phyloP scores from a whole-genome alignment of 1,140 invertebrate genomes.

The Babylonia areolata region DNA sequence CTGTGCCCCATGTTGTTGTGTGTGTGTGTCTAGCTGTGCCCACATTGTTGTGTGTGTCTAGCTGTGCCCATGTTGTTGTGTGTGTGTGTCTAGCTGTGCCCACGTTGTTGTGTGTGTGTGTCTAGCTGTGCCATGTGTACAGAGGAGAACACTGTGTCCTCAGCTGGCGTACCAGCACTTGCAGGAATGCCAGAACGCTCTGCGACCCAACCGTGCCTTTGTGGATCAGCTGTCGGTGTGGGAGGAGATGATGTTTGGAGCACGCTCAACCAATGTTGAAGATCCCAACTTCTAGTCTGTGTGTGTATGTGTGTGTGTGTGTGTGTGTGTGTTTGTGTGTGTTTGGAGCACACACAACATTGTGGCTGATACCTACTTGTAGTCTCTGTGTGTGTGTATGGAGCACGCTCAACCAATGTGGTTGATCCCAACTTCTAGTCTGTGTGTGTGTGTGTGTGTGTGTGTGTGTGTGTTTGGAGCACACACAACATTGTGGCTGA shows the following conservation, averaged over 20 bases:
- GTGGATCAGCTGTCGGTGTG: constrained; percentile 66
- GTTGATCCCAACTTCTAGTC: background rate
- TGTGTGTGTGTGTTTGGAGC: no score
- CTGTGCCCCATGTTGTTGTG: no score
- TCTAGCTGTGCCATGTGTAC: no score
- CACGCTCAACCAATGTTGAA: constrained; percentile 57
- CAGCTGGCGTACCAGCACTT: constrained; percentile 70
- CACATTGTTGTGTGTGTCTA: no score
- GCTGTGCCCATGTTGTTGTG: no score
- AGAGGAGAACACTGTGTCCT: no score
- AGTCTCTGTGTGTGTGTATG: constrained; percentile 13
- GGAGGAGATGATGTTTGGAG: constrained; percentile 60
- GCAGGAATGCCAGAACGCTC: constrained; percentile 55
- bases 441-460: no score
- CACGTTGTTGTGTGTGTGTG: no score
- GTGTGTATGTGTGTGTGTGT: background rate
- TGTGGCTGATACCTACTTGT: background rate
- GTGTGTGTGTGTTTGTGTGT: background rate
- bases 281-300: constrained; percentile 59
- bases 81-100: no score
- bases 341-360: background rate
- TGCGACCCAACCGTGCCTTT: constrained; percentile 71
- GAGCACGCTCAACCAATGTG: no score
- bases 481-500: no score
- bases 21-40: no score